Evolutionary conservation across 2,797 vertebrate species (phyloP).

Genomic region (Labroides dimidiatus): DNA sequence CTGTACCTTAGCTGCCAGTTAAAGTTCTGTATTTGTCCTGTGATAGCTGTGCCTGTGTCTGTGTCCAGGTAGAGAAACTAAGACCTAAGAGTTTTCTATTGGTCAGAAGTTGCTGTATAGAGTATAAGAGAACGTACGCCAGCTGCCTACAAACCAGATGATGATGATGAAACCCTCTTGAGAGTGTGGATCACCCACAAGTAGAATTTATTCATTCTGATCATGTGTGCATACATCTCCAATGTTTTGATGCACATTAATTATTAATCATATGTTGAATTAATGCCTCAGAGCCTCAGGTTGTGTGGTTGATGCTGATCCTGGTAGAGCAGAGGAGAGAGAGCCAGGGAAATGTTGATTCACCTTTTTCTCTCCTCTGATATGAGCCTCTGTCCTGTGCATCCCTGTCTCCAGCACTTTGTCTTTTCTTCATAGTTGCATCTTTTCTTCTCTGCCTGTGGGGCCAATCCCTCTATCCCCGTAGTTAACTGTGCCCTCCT

Average conservation of each 20-base stretch:
- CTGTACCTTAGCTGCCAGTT: background rate
- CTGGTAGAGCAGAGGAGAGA: conserved; percentile 20
- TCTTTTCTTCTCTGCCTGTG: conserved; percentile 63
- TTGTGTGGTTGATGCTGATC: conserved; percentile 44
- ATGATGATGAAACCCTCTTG: conserved; percentile 14
- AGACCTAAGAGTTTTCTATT: conserved; percentile 20
- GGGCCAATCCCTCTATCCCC: conserved; percentile 51
- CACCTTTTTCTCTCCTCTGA: conserved; percentile 36
- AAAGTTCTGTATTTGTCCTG: background rate
- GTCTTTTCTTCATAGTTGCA: conserved; percentile 52
- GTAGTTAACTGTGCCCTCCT: conserved; percentile 57
- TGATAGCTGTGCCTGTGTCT: background rate
- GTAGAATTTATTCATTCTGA: conserved; percentile 67
- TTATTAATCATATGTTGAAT: conserved; percentile 76
- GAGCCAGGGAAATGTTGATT: conserved; percentile 53
- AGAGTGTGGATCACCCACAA: conserved; percentile 37
- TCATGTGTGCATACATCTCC: conserved; percentile 65
- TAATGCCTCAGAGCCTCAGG: conserved; percentile 49
- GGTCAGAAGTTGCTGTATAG: conserved; percentile 36
- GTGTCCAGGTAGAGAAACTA: background rate
- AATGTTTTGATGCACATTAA: conserved; percentile 78
- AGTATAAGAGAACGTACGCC: conserved; percentile 11
- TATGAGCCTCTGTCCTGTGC: conserved; percentile 52
- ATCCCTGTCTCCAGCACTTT: conserved; percentile 35
- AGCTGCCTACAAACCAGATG: conserved; percentile 22